Conservation (phyloP, 2,888 invertebrate genomes). For the Drosophila fulvimacula region DNA sequence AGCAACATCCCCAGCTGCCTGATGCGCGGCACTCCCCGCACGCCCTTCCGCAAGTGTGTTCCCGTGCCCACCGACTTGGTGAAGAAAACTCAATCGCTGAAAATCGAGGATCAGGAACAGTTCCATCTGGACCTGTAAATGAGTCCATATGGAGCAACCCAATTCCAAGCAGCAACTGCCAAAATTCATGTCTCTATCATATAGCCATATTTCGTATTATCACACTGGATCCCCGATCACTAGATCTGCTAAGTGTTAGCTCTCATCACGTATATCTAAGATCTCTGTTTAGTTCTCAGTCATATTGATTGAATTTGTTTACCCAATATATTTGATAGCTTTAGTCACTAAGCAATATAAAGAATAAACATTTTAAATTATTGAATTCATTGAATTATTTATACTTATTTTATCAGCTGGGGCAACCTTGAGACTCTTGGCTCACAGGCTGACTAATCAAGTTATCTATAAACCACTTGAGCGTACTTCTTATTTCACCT, state of each 20-base stretch:
- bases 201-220: conserved; percentile 34
- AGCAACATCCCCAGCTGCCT: conserved; percentile 91
- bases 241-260: conserved; percentile 40
- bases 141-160: neutral
- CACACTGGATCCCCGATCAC: conserved; percentile 13
- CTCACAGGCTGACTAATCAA: conserved; percentile 24
- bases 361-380: conserved; percentile 38
- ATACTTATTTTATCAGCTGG: conserved; percentile 30
- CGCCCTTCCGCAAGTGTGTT: conserved; percentile 84
- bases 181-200: conserved; percentile 46
- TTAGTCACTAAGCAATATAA: conserved; percentile 45
- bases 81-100: conserved; percentile 77
- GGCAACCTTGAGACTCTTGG: conserved; percentile 36
- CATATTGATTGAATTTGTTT: conserved; percentile 78
- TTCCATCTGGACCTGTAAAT: conserved; percentile 84
- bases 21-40: conserved; percentile 86
- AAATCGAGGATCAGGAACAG: conserved; percentile 84
- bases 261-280: conserved; percentile 35
- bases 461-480: conserved; percentile 33
- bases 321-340: conserved; percentile 20
- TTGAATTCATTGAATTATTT: conserved; percentile 12
- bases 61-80: conserved; percentile 79
- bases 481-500: conserved; percentile 31
- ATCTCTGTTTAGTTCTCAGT: conserved; percentile 60
- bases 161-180: conserved; percentile 70